Percentiles rank a stretch among this genome's conserved stretches.
Conservation (phyloP, 2,113 vertebrate species). For the Neoarius graeffei region DNA sequence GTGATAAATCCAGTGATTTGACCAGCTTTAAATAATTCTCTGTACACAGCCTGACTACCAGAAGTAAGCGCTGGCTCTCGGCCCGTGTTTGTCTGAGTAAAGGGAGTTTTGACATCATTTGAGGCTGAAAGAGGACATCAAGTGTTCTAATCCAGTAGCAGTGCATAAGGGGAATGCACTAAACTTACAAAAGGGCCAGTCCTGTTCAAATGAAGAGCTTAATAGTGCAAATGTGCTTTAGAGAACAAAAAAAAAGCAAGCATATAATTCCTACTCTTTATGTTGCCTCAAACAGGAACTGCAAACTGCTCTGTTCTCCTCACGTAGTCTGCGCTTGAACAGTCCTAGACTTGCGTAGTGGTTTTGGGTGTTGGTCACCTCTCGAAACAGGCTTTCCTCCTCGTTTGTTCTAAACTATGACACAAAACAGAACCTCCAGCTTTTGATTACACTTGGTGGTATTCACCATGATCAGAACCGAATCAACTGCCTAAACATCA, state of each 20-base stretch:
- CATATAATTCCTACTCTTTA: background rate
- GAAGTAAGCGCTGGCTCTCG: slow-evolving; percentile 11
- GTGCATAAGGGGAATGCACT: background rate
- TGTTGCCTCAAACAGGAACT: slow-evolving; percentile 11
- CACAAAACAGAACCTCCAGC: background rate
- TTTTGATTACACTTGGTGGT: background rate
- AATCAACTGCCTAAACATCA: background rate
- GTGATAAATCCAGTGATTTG: slow-evolving; percentile 54
- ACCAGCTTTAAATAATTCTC: slow-evolving; percentile 41
- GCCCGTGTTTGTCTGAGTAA: slow-evolving; percentile 4
- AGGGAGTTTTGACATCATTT: slow-evolving; percentile 34
- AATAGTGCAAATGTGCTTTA: slow-evolving; percentile 62
- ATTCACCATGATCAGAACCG: background rate
- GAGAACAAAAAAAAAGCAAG: slow-evolving; percentile 30
- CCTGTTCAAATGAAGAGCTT: slow-evolving; percentile 41
- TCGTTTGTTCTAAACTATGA: background rate
- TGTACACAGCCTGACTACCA: background rate
- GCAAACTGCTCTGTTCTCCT: background rate
- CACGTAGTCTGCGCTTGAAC: background rate
- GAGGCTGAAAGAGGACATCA: background rate
- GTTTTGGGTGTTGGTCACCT: slow-evolving; percentile 8
- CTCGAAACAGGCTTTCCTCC: background rate
- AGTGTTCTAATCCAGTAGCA: background rate
- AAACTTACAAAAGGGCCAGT: background rate
- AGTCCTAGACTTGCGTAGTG: slow-evolving; percentile 5